Evolutionary conservation across 2,113 vertebrate species (phyloP).

Genomic region (Hemiscyllium ocellatum): DNA sequence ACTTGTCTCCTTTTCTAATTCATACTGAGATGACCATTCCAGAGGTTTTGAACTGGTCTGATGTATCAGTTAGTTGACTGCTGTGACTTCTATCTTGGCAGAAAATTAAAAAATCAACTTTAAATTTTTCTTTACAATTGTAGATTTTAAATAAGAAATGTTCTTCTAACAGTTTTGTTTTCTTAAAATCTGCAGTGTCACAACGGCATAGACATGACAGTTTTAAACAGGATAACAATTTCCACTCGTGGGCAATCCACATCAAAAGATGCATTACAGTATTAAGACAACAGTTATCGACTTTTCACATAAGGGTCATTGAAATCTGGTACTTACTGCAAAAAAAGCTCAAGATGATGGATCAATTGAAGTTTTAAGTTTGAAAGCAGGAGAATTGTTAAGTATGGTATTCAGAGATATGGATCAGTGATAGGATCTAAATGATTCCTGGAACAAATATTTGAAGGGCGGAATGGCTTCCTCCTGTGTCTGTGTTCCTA

Average conservation of each 20-base stretch:
- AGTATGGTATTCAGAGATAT: not conserved
- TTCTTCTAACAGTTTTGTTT: too few relatives aligned
- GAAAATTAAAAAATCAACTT: too few relatives aligned
- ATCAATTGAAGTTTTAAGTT: not conserved
- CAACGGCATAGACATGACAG: not conserved
- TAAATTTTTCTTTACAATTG: too few relatives aligned
- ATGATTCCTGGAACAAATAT: not conserved
- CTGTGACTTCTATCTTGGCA: too few relatives aligned
- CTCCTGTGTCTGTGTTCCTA: not conserved
- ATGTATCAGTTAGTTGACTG: too few relatives aligned
- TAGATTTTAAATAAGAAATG: too few relatives aligned
- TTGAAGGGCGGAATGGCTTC: not conserved
- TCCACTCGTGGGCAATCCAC: not conserved
- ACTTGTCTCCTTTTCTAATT: too few relatives aligned
- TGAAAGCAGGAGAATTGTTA: not conserved
- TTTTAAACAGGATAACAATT: not conserved
- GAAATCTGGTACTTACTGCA: not conserved
- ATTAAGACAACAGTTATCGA: not conserved
- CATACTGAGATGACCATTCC: too few relatives aligned
- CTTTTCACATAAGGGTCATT: not conserved
- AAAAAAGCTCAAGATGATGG: not conserved
- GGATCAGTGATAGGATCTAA: not conserved
- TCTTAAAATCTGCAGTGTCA: too few relatives aligned
- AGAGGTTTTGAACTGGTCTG: too few relatives aligned
- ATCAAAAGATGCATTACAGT: not conserved